Conservation (phyloP, 2,888 invertebrate species). For the Patella ulyssiponensis region DNA sequence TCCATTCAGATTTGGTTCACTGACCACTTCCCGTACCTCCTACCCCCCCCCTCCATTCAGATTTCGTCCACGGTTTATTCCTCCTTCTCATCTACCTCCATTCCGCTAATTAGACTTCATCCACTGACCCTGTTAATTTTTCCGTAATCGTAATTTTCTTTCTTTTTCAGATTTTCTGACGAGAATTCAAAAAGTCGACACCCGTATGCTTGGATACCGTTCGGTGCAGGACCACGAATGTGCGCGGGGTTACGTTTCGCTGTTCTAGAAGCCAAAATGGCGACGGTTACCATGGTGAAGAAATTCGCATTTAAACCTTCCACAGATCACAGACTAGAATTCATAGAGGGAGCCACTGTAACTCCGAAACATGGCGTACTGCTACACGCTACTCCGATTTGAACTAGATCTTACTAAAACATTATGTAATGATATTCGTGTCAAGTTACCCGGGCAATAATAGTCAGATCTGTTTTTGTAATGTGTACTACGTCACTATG, state of each 20-base stretch:
- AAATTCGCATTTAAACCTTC: constrained; percentile 55
- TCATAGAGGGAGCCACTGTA: constrained; percentile 63
- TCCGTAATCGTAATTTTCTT: background rate
- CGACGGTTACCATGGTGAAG: constrained; percentile 55
- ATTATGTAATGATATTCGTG: no score
- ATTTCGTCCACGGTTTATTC: background rate
- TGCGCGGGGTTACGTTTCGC: constrained; percentile 67
- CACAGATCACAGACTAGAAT: constrained; percentile 44
- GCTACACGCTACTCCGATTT: constrained; percentile 27
- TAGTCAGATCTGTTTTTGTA: constrained; percentile 2
- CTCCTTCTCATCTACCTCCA: background rate
- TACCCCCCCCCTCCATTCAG: constrained; percentile 1
- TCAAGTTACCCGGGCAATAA: background rate
- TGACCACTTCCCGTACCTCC: background rate
- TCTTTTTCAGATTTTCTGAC: constrained; percentile 55
- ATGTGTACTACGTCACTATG: background rate
- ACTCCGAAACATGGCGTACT: constrained; percentile 59
- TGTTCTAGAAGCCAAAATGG: constrained; percentile 63
- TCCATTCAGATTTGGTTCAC: background rate
- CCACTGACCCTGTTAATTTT: background rate
- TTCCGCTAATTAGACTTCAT: background rate
- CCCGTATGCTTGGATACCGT: constrained; percentile 65
- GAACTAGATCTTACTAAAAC: no score
- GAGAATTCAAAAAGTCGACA: constrained; percentile 52
- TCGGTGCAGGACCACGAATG: constrained; percentile 65